Percentiles rank a stretch among this genome's conserved stretches.
phyloP scores from a whole-genome alignment of 92 coral and sea anemone genomes.

The Heliopora coerulea region DNA sequence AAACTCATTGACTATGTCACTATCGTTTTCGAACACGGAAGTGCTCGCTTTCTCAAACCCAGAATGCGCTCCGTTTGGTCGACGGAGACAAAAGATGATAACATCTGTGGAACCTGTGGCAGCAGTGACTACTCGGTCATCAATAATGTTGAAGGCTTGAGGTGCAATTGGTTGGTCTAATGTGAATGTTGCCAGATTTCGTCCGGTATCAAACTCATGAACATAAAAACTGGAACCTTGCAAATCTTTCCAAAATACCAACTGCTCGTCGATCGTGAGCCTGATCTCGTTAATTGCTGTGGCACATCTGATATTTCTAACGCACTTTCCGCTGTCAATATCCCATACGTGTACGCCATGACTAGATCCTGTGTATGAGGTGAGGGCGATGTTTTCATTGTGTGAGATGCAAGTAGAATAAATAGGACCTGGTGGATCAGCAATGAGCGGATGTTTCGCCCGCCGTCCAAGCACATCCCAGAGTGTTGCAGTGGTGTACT shows the following conservation, averaged over 20 bases:
- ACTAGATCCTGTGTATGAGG: conserved; percentile 52
- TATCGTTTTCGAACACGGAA: conserved; percentile 15
- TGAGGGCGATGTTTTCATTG: conserved; percentile 54
- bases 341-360: conserved; percentile 49
- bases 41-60: not conserved
- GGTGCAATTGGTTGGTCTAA: conserved; percentile 61
- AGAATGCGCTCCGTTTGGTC: conserved; percentile 29
- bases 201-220: conserved; percentile 54
- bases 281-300: conserved; percentile 42
- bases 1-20: not conserved
- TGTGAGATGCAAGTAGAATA: conserved; percentile 58
- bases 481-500: conserved; percentile 51
- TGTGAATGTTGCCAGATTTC: conserved; percentile 56
- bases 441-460: conserved; percentile 43
- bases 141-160: conserved; percentile 50
- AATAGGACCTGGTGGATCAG: conserved; percentile 47
- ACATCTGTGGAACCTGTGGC: conserved; percentile 65
- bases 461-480: conserved; percentile 64
- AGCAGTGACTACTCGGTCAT: conserved; percentile 63
- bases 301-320: conserved; percentile 43
- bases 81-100: conserved; percentile 59
- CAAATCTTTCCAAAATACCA: conserved; percentile 53
- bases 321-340: conserved; percentile 49
- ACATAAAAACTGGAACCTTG: conserved; percentile 51
- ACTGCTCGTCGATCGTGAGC: conserved; percentile 53